Base-by-base conservation (phyloP, 2,888 invertebrate genomes). In the Acrobasis repandana region DNA sequence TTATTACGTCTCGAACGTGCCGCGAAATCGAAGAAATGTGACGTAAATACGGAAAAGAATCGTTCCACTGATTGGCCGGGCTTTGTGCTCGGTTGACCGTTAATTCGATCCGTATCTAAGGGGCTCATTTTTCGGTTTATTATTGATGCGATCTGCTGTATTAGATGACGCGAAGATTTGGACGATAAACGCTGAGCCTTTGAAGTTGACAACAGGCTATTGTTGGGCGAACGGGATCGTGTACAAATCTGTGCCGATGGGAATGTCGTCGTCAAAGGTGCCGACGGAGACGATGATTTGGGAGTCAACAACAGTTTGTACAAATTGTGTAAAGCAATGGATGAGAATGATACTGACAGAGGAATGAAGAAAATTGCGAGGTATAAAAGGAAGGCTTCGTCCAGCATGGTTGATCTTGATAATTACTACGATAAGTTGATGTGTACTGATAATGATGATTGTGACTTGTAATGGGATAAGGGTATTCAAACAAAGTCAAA, bases 11-110 rank as follows among this genome's bases (percentile, higher is more conserved):
- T 82, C 83, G 88, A 80, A 90, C 91, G 90, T 91, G 90, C 90
- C 89, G 85, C 90, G 89, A 87, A 91, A 90, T 90, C 91, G 91
- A 89, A 91, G 90, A 89, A 91, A 92, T 90, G 88, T 85, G 89
- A 89, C 89, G 90, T 88, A 89, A 90, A 87, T 85, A 89, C 88
- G 83, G 79, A 75, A 82, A 86, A 84, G 88, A 89, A 88, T 88
- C 86, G 86, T 82, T 78, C 77, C 77, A 75, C 83, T 89, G 90
- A 90, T 89, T 90, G 90, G 85, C 79, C 75, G 77, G 83, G 84
- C 89, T 89, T 89, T 87, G 86, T 81, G 83, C 54, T 54, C 84
- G 83, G 76, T 75, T 88, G 86, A 85, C 88, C 88, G 88, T 88
- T 90, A 90, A 91, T 91, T 85, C 85, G 88, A 88, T 88, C 88